Evolutionary conservation across 1,140 invertebrate species (phyloP).

Genomic region (Neodiprion virginianus): DNA sequence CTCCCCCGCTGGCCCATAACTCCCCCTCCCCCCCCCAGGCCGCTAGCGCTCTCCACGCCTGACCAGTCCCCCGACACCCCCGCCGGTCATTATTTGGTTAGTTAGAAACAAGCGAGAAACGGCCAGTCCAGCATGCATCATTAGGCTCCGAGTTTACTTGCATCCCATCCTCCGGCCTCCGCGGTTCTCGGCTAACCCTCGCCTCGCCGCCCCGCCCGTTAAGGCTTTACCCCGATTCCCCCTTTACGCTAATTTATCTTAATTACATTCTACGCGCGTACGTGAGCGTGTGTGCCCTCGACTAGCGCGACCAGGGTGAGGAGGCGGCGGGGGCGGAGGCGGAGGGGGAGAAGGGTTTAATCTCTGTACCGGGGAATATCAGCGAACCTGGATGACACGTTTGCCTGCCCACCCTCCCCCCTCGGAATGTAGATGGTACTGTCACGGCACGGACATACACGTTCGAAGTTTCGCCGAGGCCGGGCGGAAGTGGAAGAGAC

Average conservation of each 20-base stretch:
- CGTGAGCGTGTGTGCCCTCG: conserved; percentile 22
- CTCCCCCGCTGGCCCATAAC: neutral
- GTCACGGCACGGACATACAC: conserved; percentile 24
- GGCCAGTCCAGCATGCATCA: conserved; percentile 40
- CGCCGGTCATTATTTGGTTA: conserved; percentile 44
- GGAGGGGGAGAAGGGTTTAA: conserved; percentile 41
- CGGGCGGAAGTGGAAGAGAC: conserved; percentile 11
- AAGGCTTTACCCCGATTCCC: conserved; percentile 48
- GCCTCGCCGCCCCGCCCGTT: conserved; percentile 16
- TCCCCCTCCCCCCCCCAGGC: neutral
- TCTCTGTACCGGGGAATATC: conserved; percentile 42
- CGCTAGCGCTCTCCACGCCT: neutral
- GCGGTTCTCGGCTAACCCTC: conserved; percentile 22
- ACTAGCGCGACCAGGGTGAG: conserved; percentile 33
- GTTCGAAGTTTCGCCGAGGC: conserved; percentile 13
- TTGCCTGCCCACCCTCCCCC: neutral
- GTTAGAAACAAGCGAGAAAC: conserved; percentile 38
- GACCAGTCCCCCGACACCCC: conserved; percentile 1
- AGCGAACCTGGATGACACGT: conserved; percentile 15
- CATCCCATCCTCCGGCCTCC: conserved; percentile 14
- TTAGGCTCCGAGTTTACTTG: conserved; percentile 44
- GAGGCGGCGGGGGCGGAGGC: neutral
- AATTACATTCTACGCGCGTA: conserved; percentile 59
- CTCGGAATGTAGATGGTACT: conserved; percentile 30
- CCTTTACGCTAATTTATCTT: conserved; percentile 60